Evolutionary conservation across 2,113 vertebrate species (phyloP).

Genomic region (Mellivora capensis): DNA sequence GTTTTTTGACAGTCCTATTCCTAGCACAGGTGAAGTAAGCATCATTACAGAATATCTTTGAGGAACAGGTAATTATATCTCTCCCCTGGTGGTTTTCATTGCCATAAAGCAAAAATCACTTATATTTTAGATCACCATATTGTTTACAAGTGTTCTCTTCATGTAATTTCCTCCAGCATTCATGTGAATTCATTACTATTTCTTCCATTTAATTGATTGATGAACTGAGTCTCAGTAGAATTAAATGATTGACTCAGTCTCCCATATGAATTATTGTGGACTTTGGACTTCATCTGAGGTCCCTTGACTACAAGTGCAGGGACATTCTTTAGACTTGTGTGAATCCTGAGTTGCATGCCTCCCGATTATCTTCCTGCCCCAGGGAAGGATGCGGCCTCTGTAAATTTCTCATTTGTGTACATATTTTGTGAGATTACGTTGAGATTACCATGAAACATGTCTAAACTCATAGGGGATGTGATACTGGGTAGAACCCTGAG

Average conservation of each 20-base stretch:
- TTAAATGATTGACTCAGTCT: not conserved
- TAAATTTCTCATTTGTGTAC: not conserved
- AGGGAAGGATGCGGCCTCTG: not conserved
- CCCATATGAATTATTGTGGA: not conserved
- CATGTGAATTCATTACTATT: not conserved
- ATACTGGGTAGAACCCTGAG: not conserved
- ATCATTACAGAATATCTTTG: not conserved
- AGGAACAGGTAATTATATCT: not conserved
- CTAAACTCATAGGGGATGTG: not conserved
- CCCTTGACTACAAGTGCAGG: not conserved
- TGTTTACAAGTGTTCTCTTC: not conserved
- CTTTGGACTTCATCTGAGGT: not conserved
- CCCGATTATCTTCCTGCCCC: not conserved
- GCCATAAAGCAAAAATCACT: not conserved
- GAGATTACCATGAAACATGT: not conserved
- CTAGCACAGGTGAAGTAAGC: not conserved
- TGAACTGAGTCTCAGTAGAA: not conserved
- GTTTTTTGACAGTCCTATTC: not conserved
- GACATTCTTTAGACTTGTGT: not conserved
- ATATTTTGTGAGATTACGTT: not conserved
- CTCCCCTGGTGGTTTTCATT: not conserved
- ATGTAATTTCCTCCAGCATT: not conserved
- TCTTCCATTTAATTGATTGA: not conserved
- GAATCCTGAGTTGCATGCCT: not conserved
- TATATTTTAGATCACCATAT: not conserved